phyloP scores from a whole-genome alignment of 2,797 vertebrate genomes.

The Hippopotamyrus pictus region DNA sequence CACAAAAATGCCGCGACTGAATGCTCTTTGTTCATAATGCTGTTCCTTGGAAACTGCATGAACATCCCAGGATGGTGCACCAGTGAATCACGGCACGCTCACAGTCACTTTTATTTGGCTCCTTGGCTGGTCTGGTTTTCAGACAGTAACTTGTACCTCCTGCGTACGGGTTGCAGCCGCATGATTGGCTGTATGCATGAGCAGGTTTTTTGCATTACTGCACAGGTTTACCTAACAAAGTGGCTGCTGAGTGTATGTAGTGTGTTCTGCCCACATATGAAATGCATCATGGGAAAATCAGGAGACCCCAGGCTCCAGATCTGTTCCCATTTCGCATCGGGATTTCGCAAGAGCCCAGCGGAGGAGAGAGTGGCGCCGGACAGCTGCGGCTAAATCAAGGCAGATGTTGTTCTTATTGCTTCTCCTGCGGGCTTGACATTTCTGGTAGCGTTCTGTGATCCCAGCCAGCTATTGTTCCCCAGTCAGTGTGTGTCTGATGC shows the following conservation, averaged over 20 bases:
- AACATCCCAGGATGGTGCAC: not conserved
- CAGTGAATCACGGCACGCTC: not conserved
- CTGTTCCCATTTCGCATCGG: not conserved
- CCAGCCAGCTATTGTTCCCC: not conserved
- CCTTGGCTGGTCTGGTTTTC: not conserved
- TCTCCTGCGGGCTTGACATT: not conserved
- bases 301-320: not conserved
- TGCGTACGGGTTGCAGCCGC: not conserved
- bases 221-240: not conserved
- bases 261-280: not conserved
- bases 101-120: not conserved
- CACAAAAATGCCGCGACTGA: not conserved
- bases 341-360: not conserved
- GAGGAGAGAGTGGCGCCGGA: not conserved
- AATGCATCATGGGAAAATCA: not conserved
- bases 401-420: not conserved
- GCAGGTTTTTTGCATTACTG: not conserved
- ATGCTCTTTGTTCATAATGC: not conserved
- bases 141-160: not conserved
- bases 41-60: not conserved
- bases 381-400: not conserved
- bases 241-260: not conserved
- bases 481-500: not conserved
- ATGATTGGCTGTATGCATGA: not conserved
- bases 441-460: conserved; percentile 3